These are phyloP conservation scores for Sebastes taczanowskii DNA, from an alignment of 2,797 vertebrate genomes.

Conservation along the genomic window DNA sequence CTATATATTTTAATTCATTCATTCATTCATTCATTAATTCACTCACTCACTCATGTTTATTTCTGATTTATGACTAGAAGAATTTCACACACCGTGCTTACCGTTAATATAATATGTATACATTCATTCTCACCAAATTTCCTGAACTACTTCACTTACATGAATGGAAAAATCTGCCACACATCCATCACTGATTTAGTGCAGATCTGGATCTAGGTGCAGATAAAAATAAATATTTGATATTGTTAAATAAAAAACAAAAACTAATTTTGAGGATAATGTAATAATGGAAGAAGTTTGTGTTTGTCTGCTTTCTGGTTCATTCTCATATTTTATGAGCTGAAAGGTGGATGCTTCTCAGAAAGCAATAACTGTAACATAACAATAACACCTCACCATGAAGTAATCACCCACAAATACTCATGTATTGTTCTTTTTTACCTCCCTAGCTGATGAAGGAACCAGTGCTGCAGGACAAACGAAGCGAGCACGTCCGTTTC, in stretches of 20 bases:
- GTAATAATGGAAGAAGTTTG: background rate
- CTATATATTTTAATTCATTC: no score
- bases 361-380: background rate
- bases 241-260: no score
- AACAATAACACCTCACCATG: background rate
- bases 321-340: background rate
- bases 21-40: no score
- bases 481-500: constrained; percentile 94
- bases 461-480: constrained; percentile 96
- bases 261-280: background rate
- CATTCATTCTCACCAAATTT: no score
- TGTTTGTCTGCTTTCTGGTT: background rate
- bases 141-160: no score
- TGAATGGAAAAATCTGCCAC: background rate
- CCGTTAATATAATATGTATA: no score
- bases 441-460: constrained; percentile 90
- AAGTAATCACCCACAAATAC: background rate
- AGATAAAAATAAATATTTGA: no score
- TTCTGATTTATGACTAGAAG: no score
- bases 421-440: background rate
- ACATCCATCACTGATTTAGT: background rate
- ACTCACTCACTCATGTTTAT: no score
- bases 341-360: background rate
- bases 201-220: background rate
- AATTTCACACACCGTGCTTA: no score